Percentiles rank a stretch among this genome's conserved stretches.
Conservation (phyloP, 2,797 vertebrate genomes). For the Myotis vivesi region DNA sequence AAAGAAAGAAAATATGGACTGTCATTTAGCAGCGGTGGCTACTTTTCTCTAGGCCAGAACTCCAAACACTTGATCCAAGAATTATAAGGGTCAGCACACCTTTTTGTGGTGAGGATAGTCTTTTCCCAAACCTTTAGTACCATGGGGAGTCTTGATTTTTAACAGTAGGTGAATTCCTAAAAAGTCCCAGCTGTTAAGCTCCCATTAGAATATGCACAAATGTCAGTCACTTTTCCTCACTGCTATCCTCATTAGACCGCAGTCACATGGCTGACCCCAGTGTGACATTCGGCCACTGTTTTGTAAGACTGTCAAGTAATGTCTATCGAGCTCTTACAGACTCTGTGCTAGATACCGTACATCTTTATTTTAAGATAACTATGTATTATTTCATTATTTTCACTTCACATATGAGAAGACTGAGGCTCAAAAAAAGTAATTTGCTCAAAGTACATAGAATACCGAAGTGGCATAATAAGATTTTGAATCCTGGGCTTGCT, state of each 20-base stretch:
- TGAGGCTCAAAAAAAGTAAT: neutral
- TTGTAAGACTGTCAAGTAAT: neutral
- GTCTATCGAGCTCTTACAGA: neutral
- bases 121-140: neutral
- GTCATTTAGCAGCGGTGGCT: no score
- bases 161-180: neutral
- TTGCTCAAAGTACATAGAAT: neutral
- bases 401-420: neutral
- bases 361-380: neutral
- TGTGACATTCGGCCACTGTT: neutral
- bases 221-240: neutral
- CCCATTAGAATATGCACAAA: neutral
- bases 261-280: neutral
- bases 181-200: neutral
- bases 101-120: neutral
- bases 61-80: no score
- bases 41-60: no score
- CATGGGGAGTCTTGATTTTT: neutral
- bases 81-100: no score
- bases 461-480: neutral
- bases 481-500: neutral
- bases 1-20: no score
- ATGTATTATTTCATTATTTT: neutral
- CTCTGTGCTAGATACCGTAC: neutral
- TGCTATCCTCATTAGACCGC: neutral